Percentiles rank a stretch among this genome's conserved stretches.
phyloP scores from a whole-genome alignment of 2,888 invertebrate genomes.

The Cepaea hortensis region DNA sequence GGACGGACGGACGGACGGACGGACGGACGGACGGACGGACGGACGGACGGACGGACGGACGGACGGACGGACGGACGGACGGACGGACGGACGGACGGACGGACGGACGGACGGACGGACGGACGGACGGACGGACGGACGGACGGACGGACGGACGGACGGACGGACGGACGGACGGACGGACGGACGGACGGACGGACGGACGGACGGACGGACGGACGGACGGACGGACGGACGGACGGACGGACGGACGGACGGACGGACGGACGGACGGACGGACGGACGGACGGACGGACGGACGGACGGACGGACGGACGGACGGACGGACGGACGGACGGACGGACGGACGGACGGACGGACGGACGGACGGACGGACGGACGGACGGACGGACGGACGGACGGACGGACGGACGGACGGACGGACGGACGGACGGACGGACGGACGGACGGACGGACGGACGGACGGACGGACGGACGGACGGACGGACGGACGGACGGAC shows the following conservation, averaged over 20 bases:
- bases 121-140: neutral
- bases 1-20: too few species aligned
- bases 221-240: too few species aligned
- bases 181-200: neutral
- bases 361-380: neutral
- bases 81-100: neutral
- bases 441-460: too few species aligned
- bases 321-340: neutral
- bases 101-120: neutral
- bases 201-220: too few species aligned
- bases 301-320: neutral
- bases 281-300: neutral
- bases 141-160: neutral
- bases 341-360: neutral
- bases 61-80: neutral
- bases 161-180: neutral
- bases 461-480: neutral
- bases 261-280: neutral
- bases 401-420: too few species aligned
- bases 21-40: too few species aligned
- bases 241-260: too few species aligned
- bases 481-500: neutral
- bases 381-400: neutral
- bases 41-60: too few species aligned
- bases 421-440: too few species aligned